A percentile compares a stretch with the other conserved stretches of the same genome.
Evolutionary conservation across 2,797 vertebrate genomes (phyloP).

Genomic region (Rhynchonycteris naso): DNA sequence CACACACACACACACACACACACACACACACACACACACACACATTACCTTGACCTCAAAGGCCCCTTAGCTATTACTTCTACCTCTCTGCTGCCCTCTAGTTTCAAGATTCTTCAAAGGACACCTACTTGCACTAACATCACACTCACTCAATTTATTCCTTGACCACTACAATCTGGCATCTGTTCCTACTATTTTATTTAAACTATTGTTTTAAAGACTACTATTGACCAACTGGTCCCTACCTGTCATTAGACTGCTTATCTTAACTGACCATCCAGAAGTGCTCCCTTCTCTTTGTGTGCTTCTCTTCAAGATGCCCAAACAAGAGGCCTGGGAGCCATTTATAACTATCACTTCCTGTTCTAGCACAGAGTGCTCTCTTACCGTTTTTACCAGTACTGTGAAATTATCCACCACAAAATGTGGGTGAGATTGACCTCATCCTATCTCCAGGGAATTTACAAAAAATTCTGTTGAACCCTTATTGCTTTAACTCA

Average conservation of each 20-base stretch:
- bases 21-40: too few relatives aligned
- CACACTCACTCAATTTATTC: neutral
- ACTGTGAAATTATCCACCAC: neutral
- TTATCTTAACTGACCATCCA: neutral
- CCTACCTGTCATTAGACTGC: neutral
- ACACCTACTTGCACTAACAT: neutral
- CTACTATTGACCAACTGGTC: neutral
- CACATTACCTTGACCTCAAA: neutral
- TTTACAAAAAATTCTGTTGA: too few relatives aligned
- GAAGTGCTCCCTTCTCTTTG: neutral
- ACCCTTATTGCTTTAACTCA: neutral
- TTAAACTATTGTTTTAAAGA: neutral
- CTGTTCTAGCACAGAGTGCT: neutral
- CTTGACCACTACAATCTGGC: neutral
- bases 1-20: too few relatives aligned
- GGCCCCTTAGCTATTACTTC: neutral
- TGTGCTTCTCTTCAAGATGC: neutral
- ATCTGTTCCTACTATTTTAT: neutral
- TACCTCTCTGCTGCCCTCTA: neutral
- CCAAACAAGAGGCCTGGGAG: neutral
- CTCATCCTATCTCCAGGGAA: neutral
- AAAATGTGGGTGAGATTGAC: neutral
- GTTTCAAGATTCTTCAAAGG: neutral
- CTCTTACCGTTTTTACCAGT: neutral
- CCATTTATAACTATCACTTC: neutral